phyloP scores from a whole-genome alignment of 2,888 invertebrate genomes.

The Acrobasis consociella region DNA sequence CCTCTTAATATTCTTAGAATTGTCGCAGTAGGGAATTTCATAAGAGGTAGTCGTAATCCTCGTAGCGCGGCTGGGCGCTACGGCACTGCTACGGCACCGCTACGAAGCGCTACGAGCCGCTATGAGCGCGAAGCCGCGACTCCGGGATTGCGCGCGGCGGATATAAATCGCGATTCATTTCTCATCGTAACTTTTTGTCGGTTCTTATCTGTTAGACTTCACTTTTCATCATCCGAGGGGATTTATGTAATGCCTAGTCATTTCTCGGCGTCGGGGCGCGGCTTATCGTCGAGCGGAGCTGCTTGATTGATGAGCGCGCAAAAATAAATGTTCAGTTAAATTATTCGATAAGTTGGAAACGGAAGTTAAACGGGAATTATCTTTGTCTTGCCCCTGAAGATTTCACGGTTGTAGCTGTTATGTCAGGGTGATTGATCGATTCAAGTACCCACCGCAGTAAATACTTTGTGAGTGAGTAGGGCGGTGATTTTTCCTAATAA shows the following conservation, averaged over 20 bases:
- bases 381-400: slow-evolving; percentile 82
- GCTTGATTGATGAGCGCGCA: slow-evolving; percentile 84
- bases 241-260: slow-evolving; percentile 84
- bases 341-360: slow-evolving; percentile 84
- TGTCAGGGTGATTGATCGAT: slow-evolving; percentile 78
- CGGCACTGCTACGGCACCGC: slow-evolving; percentile 33
- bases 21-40: slow-evolving; percentile 25
- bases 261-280: slow-evolving; percentile 83
- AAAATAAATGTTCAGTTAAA: slow-evolving; percentile 84
- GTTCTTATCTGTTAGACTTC: slow-evolving; percentile 84
- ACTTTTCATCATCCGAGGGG: slow-evolving; percentile 84
- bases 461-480: slow-evolving; percentile 19
- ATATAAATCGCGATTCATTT: slow-evolving; percentile 84
- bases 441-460: slow-evolving; percentile 40
- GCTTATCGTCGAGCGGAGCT: slow-evolving; percentile 79
- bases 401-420: slow-evolving; percentile 78
- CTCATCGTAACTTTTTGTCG: slow-evolving; percentile 84
- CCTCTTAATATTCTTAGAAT: slow-evolving; percentile 34
- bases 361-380: slow-evolving; percentile 84
- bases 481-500: slow-evolving; percentile 24
- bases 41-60: slow-evolving; percentile 26
- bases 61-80: slow-evolving; percentile 25
- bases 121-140: slow-evolving; percentile 33
- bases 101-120: slow-evolving; percentile 29
- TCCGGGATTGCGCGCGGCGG: slow-evolving; percentile 63